A percentile compares a stretch with the other conserved stretches of the same genome.
phyloP scores from a whole-genome alignment of 2,113 vertebrate species.

The Notarius quadriscutis region DNA sequence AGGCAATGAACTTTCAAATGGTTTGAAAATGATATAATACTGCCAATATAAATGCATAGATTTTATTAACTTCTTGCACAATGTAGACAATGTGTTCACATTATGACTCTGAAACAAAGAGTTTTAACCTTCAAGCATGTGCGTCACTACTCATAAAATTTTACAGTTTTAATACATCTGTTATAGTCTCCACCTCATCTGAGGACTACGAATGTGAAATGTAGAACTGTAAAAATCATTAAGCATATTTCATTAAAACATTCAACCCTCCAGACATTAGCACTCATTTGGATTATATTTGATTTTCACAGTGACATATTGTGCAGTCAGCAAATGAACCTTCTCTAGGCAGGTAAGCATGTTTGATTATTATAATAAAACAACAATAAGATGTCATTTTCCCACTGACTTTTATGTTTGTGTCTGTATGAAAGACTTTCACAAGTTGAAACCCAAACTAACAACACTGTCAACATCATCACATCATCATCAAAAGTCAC shows the following conservation, averaged over 20 bases:
- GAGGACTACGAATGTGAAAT: slow-evolving; percentile 16
- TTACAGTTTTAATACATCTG: slow-evolving; percentile 3
- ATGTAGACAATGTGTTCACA: not conserved
- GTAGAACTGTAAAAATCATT: not conserved
- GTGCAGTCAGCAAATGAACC: not conserved
- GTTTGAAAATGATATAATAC: not conserved
- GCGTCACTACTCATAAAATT: slow-evolving; percentile 2
- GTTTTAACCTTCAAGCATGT: slow-evolving; percentile 2
- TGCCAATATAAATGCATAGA: not conserved
- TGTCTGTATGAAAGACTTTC: slow-evolving; percentile 6
- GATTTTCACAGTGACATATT: not conserved
- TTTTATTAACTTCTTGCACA: not conserved
- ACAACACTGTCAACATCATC: not conserved
- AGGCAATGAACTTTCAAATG: not conserved
- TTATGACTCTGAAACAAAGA: not conserved
- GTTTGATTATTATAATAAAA: slow-evolving; percentile 30
- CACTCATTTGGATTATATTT: not conserved
- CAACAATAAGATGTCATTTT: slow-evolving; percentile 1
- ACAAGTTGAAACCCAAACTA: not conserved
- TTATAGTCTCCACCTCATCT: slow-evolving; percentile 33
- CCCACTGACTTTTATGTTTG: not conserved
- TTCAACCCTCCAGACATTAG: not conserved
- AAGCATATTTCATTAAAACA: slow-evolving; percentile 17
- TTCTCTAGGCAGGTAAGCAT: not conserved
- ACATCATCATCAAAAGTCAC: not conserved